Evolutionary conservation across 2,797 vertebrate species (phyloP).

Genomic region (Adelosebastes latens): DNA sequence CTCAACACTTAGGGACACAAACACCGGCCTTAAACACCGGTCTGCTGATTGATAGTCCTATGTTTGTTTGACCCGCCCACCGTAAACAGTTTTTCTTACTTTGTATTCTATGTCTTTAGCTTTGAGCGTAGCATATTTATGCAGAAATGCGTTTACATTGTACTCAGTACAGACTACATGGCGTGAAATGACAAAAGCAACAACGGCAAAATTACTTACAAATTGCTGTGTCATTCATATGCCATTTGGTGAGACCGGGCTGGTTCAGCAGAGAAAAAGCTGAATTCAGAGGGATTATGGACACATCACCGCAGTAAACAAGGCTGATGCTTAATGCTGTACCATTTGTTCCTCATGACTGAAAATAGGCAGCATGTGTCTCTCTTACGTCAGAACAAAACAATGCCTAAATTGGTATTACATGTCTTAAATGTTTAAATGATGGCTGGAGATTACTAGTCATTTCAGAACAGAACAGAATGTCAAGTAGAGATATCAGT

Average conservation of each 20-base stretch:
- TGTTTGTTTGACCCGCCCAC: not conserved
- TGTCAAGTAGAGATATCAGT: not conserved
- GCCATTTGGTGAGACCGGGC: not conserved
- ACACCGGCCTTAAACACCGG: not conserved
- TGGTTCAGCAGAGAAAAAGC: not conserved
- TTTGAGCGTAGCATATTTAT: not conserved
- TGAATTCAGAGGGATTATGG: not conserved
- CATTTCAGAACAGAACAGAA: not conserved
- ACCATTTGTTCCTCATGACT: slow-evolving; percentile 45
- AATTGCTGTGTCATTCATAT: not conserved
- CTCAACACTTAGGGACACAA: not conserved
- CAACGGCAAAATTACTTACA: not conserved
- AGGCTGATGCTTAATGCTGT: not conserved
- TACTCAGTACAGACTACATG: not conserved
- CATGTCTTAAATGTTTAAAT: slow-evolving; percentile 9
- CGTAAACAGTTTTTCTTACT: not conserved
- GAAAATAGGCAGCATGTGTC: slow-evolving; percentile 30
- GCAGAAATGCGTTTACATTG: too few species aligned
- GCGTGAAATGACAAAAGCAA: not conserved
- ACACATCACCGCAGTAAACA: slow-evolving; percentile 17
- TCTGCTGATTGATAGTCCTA: not conserved
- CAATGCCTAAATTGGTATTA: not conserved
- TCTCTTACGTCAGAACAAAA: slow-evolving; percentile 26
- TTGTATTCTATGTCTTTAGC: not conserved
- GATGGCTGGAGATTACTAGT: not conserved